These are phyloP conservation scores for Dipodomys spectabilis DNA, from an alignment of 2,113 vertebrate genomes.

Conservation along the genomic window DNA sequence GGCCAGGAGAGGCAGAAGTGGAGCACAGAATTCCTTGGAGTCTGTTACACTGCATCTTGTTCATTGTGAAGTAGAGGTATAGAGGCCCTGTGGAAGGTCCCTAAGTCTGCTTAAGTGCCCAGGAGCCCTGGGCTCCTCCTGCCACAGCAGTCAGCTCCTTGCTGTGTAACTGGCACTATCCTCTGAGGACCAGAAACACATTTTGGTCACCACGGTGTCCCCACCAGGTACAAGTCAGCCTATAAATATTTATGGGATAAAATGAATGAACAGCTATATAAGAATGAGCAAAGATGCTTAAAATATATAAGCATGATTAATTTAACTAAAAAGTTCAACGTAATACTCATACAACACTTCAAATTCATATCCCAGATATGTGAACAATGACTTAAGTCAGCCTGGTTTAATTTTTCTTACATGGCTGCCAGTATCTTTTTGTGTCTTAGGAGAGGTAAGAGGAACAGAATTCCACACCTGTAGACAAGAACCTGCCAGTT, in stretches of 20 bases:
- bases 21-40: background rate
- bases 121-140: too few species aligned
- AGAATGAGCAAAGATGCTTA: background rate
- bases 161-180: accelerated
- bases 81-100: background rate
- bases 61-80: background rate
- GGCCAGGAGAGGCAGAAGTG: too few species aligned
- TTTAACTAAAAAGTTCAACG: background rate
- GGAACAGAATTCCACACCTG: background rate
- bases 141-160: background rate
- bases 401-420: background rate
- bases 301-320: background rate
- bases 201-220: background rate
- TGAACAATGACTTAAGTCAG: background rate
- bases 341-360: background rate
- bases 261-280: background rate
- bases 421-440: background rate
- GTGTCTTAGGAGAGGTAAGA: background rate
- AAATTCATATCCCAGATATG: background rate
- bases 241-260: background rate
- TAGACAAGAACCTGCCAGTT: background rate
- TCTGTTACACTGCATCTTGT: background rate
- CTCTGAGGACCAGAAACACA: too few species aligned
- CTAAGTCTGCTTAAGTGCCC: too few species aligned
- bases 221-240: background rate